These are phyloP conservation scores for Phrynocephalus vlangalii DNA, from an alignment of 2,797 vertebrate genomes.

Conservation along the genomic window DNA sequence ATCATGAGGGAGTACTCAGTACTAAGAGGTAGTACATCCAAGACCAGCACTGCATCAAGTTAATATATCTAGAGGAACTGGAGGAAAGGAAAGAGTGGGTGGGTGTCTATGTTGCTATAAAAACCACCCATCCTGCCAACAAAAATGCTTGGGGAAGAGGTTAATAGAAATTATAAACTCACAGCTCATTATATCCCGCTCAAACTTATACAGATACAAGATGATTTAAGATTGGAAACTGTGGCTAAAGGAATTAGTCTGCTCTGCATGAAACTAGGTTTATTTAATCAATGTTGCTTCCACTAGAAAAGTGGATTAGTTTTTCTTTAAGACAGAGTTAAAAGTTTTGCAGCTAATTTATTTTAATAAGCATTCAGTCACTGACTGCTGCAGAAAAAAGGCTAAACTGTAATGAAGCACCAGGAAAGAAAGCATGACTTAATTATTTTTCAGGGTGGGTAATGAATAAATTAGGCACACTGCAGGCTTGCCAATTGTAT, in stretches of 20 bases:
- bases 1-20: no score
- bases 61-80: constrained; percentile 37
- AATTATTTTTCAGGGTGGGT: constrained; percentile 87
- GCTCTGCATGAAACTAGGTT: constrained; percentile 79
- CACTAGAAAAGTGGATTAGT: constrained; percentile 81
- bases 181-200: constrained; percentile 74
- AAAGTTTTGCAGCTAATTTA: constrained; percentile 87
- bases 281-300: constrained; percentile 84
- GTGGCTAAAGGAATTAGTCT: constrained; percentile 84
- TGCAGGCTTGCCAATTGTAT: constrained; percentile 78
- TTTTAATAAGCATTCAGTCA: constrained; percentile 84
- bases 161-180: constrained; percentile 77
- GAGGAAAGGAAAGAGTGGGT: constrained; percentile 27
- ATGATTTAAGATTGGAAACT: constrained; percentile 79
- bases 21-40: background rate
- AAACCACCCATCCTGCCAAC: constrained; percentile 20
- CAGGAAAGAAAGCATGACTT: constrained; percentile 80
- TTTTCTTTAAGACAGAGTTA: constrained; percentile 83
- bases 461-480: constrained; percentile 90
- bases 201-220: constrained; percentile 78
- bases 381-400: constrained; percentile 75
- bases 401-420: constrained; percentile 79
- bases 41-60: background rate
- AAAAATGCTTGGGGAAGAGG: constrained; percentile 60
- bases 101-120: background rate